A percentile compares a stretch with the other conserved stretches of the same genome.
Evolutionary conservation across 1,140 invertebrate genomes (phyloP).

Genomic region (Parapsyche elsis): DNA sequence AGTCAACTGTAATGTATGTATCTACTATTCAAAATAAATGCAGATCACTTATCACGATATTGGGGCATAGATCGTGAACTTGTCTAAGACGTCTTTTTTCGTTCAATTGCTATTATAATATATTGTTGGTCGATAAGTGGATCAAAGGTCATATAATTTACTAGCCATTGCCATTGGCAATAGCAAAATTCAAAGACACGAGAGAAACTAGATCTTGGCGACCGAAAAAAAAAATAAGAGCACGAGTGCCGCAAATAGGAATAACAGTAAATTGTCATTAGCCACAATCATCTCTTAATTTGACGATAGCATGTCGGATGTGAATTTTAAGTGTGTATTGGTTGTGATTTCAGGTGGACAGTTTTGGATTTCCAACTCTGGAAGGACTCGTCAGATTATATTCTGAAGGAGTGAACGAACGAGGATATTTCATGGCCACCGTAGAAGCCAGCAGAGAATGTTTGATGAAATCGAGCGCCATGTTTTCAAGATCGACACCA

Average conservation of each 20-base stretch:
- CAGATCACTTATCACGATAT: too few species aligned
- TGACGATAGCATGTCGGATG: background rate
- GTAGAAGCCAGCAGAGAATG: slow-evolving; percentile 74
- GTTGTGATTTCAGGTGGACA: slow-evolving; percentile 62
- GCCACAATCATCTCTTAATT: background rate
- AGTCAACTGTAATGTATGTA: too few species aligned
- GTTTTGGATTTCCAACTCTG: slow-evolving; percentile 74
- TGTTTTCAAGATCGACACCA: slow-evolving; percentile 64
- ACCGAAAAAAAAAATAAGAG: background rate
- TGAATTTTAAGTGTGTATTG: background rate
- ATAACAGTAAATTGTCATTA: slow-evolving; percentile 14
- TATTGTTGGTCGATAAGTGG: too few species aligned
- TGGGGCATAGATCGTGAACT: too few species aligned
- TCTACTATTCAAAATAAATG: too few species aligned
- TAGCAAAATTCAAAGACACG: background rate
- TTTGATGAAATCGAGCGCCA: slow-evolving; percentile 68
- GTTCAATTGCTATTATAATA: too few species aligned
- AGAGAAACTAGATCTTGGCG: background rate
- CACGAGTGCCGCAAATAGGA: background rate
- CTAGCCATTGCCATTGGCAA: background rate
- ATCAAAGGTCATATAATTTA: background rate
- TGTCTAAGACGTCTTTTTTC: too few species aligned
- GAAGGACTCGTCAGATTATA: slow-evolving; percentile 76
- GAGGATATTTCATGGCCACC: slow-evolving; percentile 77
- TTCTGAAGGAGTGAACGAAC: slow-evolving; percentile 76